A percentile compares a stretch with the other conserved stretches of the same genome.
Evolutionary conservation across 2,888 invertebrate genomes (phyloP).

Genomic region (Himalopsyche japonica): DNA sequence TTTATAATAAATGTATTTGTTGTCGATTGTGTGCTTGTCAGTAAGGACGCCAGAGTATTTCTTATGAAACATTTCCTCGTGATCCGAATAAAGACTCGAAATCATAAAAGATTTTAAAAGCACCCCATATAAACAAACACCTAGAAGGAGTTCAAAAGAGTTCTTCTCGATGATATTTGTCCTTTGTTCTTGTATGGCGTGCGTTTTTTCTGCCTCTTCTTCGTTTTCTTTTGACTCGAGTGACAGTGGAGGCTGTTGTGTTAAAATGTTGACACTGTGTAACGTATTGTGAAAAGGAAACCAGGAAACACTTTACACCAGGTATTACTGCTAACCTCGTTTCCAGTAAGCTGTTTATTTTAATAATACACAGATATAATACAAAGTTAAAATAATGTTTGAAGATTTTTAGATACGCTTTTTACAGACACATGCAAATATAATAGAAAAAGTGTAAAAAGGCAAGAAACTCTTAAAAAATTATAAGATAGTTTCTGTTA

Average conservation of each 20-base stretch:
- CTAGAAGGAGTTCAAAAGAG: background rate
- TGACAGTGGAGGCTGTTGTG: background rate
- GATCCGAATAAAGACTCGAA: background rate
- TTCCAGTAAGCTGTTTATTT: background rate
- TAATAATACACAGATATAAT: too few relatives aligned
- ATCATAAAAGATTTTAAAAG: constrained; percentile 7
- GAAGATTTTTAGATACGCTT: too few relatives aligned
- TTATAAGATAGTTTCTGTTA: too few relatives aligned
- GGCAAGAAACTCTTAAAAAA: too few relatives aligned
- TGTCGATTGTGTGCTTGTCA: too few relatives aligned
- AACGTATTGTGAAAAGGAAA: background rate
- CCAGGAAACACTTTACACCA: background rate
- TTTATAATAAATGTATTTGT: too few relatives aligned
- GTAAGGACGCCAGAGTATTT: background rate
- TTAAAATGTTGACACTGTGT: background rate
- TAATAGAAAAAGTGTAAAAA: too few relatives aligned
- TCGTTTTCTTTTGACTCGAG: background rate
- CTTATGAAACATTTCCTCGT: background rate
- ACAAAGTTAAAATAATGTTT: too few relatives aligned
- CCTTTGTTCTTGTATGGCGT: background rate
- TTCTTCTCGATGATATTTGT: background rate
- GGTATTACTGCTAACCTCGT: background rate
- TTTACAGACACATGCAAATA: too few relatives aligned
- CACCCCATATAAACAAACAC: constrained; percentile 1
- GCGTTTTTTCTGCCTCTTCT: background rate